Evolutionary conservation across 2,113 vertebrate species (phyloP).

Genomic region (Sebastes schlegelii): DNA sequence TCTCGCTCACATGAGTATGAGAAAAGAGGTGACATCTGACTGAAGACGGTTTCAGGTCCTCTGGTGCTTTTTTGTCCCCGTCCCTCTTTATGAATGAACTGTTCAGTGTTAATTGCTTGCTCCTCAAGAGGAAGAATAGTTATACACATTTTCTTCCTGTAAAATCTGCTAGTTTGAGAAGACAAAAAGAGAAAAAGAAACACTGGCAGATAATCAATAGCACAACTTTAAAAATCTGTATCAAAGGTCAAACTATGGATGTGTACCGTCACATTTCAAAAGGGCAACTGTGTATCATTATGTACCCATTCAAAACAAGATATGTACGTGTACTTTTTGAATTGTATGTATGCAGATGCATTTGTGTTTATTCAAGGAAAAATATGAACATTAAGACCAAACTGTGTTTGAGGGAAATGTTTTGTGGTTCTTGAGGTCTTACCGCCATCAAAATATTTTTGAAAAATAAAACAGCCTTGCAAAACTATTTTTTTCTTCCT

Average conservation of each 20-base stretch:
- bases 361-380: constrained; percentile 78
- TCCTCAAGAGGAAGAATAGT: constrained; percentile 69
- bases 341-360: constrained; percentile 81
- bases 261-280: constrained; percentile 74
- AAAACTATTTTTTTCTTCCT: constrained; percentile 35
- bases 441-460: constrained; percentile 75
- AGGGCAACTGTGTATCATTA: constrained; percentile 80
- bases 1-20: constrained; percentile 53
- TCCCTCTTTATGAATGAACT: constrained; percentile 70
- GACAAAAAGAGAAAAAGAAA: constrained; percentile 60
- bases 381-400: constrained; percentile 70
- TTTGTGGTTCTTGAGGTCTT: constrained; percentile 77
- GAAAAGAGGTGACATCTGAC: constrained; percentile 66
- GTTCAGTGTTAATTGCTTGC: constrained; percentile 78
- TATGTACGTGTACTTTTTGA: constrained; percentile 80
- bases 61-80: constrained; percentile 73
- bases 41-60: constrained; percentile 70
- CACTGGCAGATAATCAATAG: constrained; percentile 66
- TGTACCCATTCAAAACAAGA: constrained; percentile 76
- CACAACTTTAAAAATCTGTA: constrained; percentile 76
- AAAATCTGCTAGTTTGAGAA: constrained; percentile 62
- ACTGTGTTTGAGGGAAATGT: constrained; percentile 75
- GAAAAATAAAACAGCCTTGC: constrained; percentile 79
- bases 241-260: constrained; percentile 67
- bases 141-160: constrained; percentile 62